Evolutionary conservation across 2,113 vertebrate genomes (phyloP).

Genomic region (Microtus pennsylvanicus): DNA sequence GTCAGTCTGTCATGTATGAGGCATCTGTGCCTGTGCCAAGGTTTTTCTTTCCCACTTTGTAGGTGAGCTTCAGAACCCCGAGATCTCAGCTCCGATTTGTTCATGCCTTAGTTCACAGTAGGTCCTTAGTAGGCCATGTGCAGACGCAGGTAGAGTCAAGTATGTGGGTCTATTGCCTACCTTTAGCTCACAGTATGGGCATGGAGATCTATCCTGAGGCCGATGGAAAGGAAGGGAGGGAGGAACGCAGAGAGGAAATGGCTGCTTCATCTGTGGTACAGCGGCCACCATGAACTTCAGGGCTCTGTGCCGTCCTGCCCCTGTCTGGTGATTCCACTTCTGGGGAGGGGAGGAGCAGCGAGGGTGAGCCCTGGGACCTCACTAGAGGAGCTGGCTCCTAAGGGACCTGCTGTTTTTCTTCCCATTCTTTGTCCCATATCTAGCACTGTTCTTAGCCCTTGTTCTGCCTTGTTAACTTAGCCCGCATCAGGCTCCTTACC

Average conservation of each 20-base stretch:
- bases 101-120: not conserved
- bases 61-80: fast-evolving
- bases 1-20: fast-evolving
- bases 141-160: fast-evolving
- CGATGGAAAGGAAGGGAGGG: fast-evolving
- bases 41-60: not conserved
- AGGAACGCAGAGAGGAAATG: not conserved
- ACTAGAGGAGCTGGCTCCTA: not conserved
- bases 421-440: fast-evolving
- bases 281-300: not conserved
- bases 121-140: not conserved
- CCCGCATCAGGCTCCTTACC: not conserved
- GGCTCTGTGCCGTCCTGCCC: not conserved
- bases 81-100: not conserved
- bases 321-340: not conserved
- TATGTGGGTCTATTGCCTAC: fast-evolving
- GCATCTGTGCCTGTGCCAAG: not conserved
- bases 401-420: not conserved
- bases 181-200: not conserved
- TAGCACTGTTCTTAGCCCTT: not conserved
- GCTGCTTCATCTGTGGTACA: not conserved
- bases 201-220: not conserved
- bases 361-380: not conserved
- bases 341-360: too few relatives aligned
- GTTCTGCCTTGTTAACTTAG: not conserved